A percentile compares a stretch with the other conserved stretches of the same genome.
Conservation (phyloP, 2,113 vertebrate genomes). For the Ptyas mucosa region DNA sequence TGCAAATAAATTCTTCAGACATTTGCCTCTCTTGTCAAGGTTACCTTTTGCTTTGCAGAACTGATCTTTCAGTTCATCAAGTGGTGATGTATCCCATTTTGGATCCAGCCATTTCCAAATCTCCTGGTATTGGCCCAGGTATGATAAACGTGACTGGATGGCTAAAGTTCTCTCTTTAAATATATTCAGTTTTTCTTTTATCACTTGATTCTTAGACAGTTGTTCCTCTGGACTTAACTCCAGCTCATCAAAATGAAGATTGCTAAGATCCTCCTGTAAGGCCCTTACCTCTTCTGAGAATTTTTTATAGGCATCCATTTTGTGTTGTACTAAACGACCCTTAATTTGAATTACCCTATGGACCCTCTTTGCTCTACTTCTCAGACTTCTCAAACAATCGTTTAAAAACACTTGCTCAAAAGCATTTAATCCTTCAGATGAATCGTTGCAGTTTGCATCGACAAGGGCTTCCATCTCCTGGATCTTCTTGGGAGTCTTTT, state of each 20-base stretch:
- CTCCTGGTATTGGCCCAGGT: constrained; percentile 63
- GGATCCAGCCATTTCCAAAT: constrained; percentile 60
- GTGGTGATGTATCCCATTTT: constrained; percentile 59
- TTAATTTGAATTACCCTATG: constrained; percentile 69
- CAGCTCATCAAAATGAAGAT: constrained; percentile 50
- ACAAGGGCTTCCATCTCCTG: constrained; percentile 69
- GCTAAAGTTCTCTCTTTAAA: constrained; percentile 46
- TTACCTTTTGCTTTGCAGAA: constrained; percentile 58
- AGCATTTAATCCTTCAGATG: constrained; percentile 73
- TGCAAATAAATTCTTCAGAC: constrained; percentile 56
- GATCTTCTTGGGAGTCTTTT: constrained; percentile 68
- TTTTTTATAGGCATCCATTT: constrained; percentile 59
- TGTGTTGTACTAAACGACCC: constrained; percentile 68
- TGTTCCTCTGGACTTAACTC: constrained; percentile 26
- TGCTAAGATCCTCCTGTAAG: constrained; percentile 70
- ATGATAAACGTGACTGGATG: constrained; percentile 53
- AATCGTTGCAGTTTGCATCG: constrained; percentile 69
- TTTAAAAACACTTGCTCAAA: constrained; percentile 77
- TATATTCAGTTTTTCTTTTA: constrained; percentile 41
- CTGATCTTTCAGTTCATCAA: constrained; percentile 59
- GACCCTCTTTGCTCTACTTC: constrained; percentile 70
- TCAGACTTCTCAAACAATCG: constrained; percentile 75
- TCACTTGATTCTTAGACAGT: neutral
- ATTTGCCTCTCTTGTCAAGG: constrained; percentile 66
- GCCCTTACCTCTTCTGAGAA: constrained; percentile 61